phyloP scores from a whole-genome alignment of 2,113 vertebrate genomes.

The Paramormyrops kingsleyae region DNA sequence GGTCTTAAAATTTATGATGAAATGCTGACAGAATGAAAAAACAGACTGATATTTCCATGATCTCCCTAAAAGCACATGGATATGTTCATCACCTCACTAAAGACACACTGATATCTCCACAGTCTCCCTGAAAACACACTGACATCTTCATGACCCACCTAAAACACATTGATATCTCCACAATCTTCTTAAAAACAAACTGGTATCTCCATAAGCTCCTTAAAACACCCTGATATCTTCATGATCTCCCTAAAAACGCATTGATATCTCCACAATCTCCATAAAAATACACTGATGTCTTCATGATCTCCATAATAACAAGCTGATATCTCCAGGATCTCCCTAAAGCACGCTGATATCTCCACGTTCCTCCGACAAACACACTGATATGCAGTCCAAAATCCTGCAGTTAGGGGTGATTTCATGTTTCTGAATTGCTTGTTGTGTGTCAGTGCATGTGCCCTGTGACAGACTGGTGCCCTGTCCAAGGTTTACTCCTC shows the following conservation, averaged over 20 bases:
- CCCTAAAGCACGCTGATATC: neutral
- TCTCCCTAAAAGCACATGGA: neutral
- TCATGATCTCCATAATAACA: neutral
- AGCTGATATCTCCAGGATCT: neutral
- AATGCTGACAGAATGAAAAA: neutral
- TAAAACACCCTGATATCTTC: neutral
- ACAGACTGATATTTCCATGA: neutral
- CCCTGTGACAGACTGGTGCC: neutral
- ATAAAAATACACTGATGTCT: neutral
- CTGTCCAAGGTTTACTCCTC: neutral
- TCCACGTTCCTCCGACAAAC: neutral
- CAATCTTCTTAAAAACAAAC: neutral
- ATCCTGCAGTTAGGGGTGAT: neutral
- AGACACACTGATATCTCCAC: neutral
- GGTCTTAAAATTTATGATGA: neutral
- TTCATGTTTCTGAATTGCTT: neutral
- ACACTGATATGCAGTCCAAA: neutral
- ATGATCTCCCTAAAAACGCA: neutral
- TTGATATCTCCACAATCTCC: neutral
- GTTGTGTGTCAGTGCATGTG: neutral
- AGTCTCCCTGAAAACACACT: neutral
- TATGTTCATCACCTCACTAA: neutral
- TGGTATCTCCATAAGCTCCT: neutral
- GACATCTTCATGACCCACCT: neutral
- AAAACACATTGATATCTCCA: neutral